Evolutionary conservation across 2,113 vertebrate species (phyloP).

Genomic region (Heterochromis multidens): DNA sequence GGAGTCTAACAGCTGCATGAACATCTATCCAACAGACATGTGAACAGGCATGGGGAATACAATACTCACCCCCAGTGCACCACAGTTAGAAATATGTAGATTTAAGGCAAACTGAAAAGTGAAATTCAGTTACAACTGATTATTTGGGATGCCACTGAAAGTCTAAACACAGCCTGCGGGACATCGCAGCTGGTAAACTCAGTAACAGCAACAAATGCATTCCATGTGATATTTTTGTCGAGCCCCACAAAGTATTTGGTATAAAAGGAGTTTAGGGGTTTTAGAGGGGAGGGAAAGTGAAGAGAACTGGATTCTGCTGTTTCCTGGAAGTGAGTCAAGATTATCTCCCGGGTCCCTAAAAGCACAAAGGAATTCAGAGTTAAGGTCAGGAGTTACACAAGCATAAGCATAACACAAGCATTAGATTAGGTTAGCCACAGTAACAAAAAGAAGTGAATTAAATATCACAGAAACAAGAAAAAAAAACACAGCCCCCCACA

Average conservation of each 20-base stretch:
- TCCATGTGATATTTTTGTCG: neutral
- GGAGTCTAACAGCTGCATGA: neutral
- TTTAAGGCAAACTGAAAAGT: neutral
- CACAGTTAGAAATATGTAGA: neutral
- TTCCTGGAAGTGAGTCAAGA: slow-evolving; percentile 14
- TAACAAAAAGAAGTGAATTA: neutral
- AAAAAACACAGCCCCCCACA: neutral
- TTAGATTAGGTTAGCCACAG: neutral
- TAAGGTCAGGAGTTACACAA: neutral
- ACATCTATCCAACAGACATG: too few relatives aligned
- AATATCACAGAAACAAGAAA: neutral
- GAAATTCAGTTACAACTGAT: neutral
- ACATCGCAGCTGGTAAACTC: neutral
- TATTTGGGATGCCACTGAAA: neutral
- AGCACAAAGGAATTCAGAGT: neutral
- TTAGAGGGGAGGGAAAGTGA: neutral
- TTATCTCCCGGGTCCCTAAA: neutral
- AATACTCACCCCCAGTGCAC: neutral
- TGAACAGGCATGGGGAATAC: too few relatives aligned
- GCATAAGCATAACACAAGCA: neutral
- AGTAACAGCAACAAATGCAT: neutral
- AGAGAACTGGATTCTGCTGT: neutral
- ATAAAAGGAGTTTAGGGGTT: neutral
- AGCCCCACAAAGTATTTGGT: neutral
- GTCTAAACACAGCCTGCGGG: neutral